Conservation (phyloP, 2,888 invertebrate species). For the Drosophila atroscutellata region DNA sequence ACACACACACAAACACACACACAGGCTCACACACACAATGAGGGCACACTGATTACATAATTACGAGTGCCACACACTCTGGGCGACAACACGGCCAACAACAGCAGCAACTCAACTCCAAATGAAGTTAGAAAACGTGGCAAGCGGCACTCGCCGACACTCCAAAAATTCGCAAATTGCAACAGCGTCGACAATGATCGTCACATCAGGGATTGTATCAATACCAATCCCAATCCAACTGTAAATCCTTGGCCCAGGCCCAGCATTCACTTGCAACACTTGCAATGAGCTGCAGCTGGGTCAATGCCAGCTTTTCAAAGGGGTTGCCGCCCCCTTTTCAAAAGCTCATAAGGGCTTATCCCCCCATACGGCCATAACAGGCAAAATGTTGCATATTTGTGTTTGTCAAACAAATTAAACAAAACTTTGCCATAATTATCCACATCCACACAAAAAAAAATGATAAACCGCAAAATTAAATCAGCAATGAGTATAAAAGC, state of each 20-base stretch:
- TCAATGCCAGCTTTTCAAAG: slow-evolving; percentile 27
- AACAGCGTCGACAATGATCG: slow-evolving; percentile 47
- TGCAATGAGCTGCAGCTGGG: slow-evolving; percentile 15
- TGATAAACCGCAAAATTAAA: background rate
- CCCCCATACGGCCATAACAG: background rate
- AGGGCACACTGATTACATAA: slow-evolving; percentile 77
- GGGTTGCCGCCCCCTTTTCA: slow-evolving; percentile 25
- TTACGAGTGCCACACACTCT: slow-evolving; percentile 66
- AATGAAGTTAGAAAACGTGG: slow-evolving; percentile 74
- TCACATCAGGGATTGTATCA: slow-evolving; percentile 9
- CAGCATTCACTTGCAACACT: slow-evolving; percentile 42
- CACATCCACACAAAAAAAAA: no score
- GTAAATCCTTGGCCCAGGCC: slow-evolving; percentile 3
- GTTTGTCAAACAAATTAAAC: background rate
- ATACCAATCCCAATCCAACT: slow-evolving; percentile 3
- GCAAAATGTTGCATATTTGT: background rate
- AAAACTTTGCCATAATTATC: background rate
- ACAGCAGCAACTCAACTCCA: slow-evolving; percentile 16
- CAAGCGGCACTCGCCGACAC: slow-evolving; percentile 61
- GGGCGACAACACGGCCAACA: slow-evolving; percentile 24
- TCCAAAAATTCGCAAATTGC: slow-evolving; percentile 47
- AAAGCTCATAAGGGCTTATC: background rate
- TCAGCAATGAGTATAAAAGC: background rate
- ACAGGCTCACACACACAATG: slow-evolving; percentile 49
- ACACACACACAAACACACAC: slow-evolving; percentile 37